These are phyloP conservation scores for Melipona quadrifasciata DNA, from an alignment of 1,140 invertebrate genomes.

Conservation along the genomic window DNA sequence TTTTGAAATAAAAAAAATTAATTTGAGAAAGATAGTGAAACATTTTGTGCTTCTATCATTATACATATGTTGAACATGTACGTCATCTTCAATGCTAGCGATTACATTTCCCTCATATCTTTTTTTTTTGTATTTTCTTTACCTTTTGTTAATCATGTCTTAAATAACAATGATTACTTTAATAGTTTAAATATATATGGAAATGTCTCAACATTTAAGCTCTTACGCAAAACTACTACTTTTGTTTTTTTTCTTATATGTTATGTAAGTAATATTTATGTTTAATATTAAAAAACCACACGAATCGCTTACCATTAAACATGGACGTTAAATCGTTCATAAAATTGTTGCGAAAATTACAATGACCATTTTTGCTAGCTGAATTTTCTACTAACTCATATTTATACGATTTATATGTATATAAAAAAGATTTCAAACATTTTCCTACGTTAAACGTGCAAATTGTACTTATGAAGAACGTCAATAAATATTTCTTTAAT, in stretches of 20 bases:
- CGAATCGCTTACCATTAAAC: constrained; percentile 1
- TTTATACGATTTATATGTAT: constrained; percentile 44
- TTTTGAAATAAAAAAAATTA: constrained; percentile 40
- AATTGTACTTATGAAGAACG: constrained; percentile 21
- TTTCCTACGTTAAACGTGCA: constrained; percentile 48
- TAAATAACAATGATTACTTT: constrained; percentile 35
- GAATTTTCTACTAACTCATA: constrained; percentile 38
- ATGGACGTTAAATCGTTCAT: constrained; percentile 20
- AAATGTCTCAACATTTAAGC: constrained; percentile 27
- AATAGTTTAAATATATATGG: constrained; percentile 27
- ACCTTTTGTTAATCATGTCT: constrained; percentile 31
- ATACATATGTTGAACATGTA: constrained; percentile 45
- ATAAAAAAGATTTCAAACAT: constrained; percentile 15
- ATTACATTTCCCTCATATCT: constrained; percentile 21
- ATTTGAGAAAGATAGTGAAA: constrained; percentile 17
- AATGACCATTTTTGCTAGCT: constrained; percentile 11
- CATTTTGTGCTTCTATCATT: constrained; percentile 14
- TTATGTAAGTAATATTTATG: constrained; percentile 31
- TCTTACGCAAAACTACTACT: constrained; percentile 20
- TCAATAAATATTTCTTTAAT: constrained; percentile 11
- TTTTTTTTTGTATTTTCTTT: constrained; percentile 33
- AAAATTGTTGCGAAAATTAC: constrained; percentile 15
- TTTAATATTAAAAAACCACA: constrained; percentile 25
- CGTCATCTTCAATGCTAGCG: constrained; percentile 31
- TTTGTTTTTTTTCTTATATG: neutral